Conservation (phyloP, 1,140 invertebrate species). For the Drosophila nigromelanica region DNA sequence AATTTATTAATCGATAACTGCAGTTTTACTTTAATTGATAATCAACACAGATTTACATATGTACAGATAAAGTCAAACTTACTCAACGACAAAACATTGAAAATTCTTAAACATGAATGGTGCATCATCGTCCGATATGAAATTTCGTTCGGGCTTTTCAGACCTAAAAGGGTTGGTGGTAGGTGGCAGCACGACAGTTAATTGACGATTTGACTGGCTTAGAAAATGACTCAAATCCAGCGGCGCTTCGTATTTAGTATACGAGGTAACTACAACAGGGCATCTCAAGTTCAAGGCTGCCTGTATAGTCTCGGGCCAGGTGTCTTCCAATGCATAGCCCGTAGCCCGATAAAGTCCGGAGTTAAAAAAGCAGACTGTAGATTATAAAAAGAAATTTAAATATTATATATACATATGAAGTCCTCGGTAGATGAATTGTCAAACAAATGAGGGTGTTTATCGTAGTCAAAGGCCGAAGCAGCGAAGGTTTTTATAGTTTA, state of each 20-base stretch:
- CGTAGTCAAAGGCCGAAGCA: no score
- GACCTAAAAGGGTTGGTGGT: slow-evolving; percentile 87
- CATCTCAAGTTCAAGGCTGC: slow-evolving; percentile 84
- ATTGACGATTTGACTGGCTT: slow-evolving; percentile 76
- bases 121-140: slow-evolving; percentile 88
- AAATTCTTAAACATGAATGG: slow-evolving; percentile 90
- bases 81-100: slow-evolving; percentile 85
- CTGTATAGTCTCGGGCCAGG: slow-evolving; percentile 87
- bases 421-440: no score
- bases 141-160: slow-evolving; percentile 89
- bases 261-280: slow-evolving; percentile 87
- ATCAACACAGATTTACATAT: not conserved
- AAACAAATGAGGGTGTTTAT: no score
- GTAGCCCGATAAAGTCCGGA: slow-evolving; percentile 88
- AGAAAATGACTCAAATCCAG: slow-evolving; percentile 86
- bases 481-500: no score
- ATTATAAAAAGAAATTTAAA: not conserved
- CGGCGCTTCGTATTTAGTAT: slow-evolving; percentile 87
- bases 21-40: slow-evolving; percentile 1
- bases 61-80: slow-evolving; percentile 2
- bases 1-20: not conserved
- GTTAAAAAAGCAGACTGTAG: slow-evolving; percentile 88
- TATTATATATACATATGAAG: not conserved
- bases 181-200: slow-evolving; percentile 85
- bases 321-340: slow-evolving; percentile 86